Evolutionary conservation across 2,888 invertebrate species (phyloP).

Genomic region (Smittia sp.): DNA sequence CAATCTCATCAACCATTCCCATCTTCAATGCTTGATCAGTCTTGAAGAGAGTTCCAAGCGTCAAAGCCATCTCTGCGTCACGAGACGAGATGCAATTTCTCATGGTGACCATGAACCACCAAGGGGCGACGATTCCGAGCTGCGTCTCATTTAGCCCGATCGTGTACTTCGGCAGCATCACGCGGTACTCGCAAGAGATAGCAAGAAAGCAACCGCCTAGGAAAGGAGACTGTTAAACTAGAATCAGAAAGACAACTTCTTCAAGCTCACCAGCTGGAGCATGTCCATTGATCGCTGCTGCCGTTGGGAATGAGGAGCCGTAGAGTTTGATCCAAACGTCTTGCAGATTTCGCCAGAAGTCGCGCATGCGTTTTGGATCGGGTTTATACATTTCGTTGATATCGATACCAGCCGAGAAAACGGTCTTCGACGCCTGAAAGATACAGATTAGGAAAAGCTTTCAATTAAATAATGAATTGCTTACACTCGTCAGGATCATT

Average conservation of each 20-base stretch:
- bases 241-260: not conserved
- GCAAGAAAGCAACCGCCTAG: conserved; percentile 73
- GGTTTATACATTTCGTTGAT: conserved; percentile 86
- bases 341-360: conserved; percentile 77
- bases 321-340: conserved; percentile 78
- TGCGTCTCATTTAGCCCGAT: conserved; percentile 88
- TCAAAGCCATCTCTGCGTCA: conserved; percentile 71
- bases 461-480: not conserved
- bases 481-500: conserved; percentile 70
- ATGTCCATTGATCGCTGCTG: conserved; percentile 82
- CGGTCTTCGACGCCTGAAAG: conserved; percentile 62
- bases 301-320: conserved; percentile 67
- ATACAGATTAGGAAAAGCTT: conserved; percentile 38
- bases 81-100: conserved; percentile 65
- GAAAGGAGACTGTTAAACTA: not conserved
- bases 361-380: conserved; percentile 62
- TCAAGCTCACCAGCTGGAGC: conserved; percentile 60
- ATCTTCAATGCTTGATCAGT: conserved; percentile 73
- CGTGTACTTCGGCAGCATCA: conserved; percentile 75
- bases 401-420: conserved; percentile 82
- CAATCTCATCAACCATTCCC: conserved; percentile 75
- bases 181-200: conserved; percentile 77
- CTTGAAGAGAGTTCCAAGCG: conserved; percentile 68
- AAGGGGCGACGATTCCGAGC: conserved; percentile 75
- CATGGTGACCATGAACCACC: conserved; percentile 65